Percentiles rank a stretch among this genome's conserved stretches.
Evolutionary conservation across 2,888 invertebrate genomes (phyloP).

Genomic region (Cryptophagus acutangulus): DNA sequence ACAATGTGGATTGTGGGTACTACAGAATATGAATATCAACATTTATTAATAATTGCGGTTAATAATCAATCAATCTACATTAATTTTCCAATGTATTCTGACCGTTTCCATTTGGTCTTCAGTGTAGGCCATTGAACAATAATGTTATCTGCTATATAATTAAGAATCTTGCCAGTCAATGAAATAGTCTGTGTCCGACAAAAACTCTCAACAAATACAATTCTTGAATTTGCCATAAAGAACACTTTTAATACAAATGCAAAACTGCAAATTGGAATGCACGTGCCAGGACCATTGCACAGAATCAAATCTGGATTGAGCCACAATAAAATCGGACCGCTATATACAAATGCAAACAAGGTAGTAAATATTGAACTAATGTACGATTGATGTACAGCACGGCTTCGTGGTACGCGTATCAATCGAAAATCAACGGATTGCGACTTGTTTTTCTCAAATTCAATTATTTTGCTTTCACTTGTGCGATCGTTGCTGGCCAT

Average conservation of each 20-base stretch:
- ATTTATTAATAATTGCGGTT: constrained; percentile 10
- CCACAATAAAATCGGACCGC: constrained; percentile 63
- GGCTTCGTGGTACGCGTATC: constrained; percentile 70
- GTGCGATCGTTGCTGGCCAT: constrained; percentile 72
- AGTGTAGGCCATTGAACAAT: constrained; percentile 92
- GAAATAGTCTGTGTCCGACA: constrained; percentile 89
- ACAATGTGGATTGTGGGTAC: too few relatives aligned
- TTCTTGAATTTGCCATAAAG: constrained; percentile 62
- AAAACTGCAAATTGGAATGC: constrained; percentile 82
- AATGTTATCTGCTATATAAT: constrained; percentile 76
- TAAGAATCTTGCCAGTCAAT: constrained; percentile 80
- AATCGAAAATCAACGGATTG: constrained; percentile 48
- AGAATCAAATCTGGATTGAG: constrained; percentile 76
- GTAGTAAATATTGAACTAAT: constrained; percentile 75
- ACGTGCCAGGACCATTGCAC: constrained; percentile 96
- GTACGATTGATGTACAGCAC: constrained; percentile 85
- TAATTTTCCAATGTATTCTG: constrained; percentile 73
- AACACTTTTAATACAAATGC: constrained; percentile 69
- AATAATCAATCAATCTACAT: constrained; percentile 47
- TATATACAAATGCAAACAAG: constrained; percentile 61
- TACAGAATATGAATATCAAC: too few relatives aligned
- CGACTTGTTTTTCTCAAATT: constrained; percentile 45
- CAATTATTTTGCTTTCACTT: constrained; percentile 64
- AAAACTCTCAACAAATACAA: constrained; percentile 91
- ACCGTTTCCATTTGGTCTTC: constrained; percentile 58